A percentile compares a stretch with the other conserved stretches of the same genome.
These are phyloP conservation scores for Melanotaenia nigrans DNA, from an alignment of 2,797 vertebrate genomes.

Conservation along the genomic window DNA sequence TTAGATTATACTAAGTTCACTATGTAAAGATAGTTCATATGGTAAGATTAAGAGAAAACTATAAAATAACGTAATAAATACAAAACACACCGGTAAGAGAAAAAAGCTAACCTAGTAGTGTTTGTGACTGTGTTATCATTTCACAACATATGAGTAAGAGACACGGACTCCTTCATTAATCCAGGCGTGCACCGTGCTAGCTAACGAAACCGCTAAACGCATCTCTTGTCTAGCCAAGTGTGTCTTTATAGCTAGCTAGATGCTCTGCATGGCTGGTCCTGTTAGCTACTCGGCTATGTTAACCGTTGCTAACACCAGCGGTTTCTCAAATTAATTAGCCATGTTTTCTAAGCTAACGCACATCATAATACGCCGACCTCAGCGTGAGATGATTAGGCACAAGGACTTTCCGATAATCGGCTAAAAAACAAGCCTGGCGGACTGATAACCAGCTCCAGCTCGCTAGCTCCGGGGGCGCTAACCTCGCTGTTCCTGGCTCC, in stretches of 20 bases:
- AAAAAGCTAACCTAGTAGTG: too few species aligned
- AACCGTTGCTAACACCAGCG: conserved; percentile 19
- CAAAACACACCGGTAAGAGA: too few species aligned
- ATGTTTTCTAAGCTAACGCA: conserved; percentile 34
- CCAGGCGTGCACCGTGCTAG: conserved; percentile 2
- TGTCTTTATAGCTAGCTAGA: conserved; percentile 33
- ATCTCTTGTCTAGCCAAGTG: conserved; percentile 3
- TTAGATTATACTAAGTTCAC: too few species aligned
- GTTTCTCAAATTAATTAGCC: neutral
- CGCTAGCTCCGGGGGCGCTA: conserved; percentile 67
- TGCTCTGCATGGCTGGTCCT: conserved; percentile 39
- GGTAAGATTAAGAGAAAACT: too few species aligned
- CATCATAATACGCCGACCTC: conserved; percentile 50
- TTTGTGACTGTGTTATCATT: fast-evolving
- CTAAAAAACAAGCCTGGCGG: conserved; percentile 66
- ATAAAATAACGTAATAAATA: too few species aligned
- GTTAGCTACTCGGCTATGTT: conserved; percentile 38
- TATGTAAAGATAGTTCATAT: too few species aligned
- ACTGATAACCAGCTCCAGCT: conserved; percentile 60
- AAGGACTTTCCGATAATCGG: conserved; percentile 77
- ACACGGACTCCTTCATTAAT: conserved; percentile 15
- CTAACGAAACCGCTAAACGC: conserved; percentile 11
- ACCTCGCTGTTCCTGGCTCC: conserved; percentile 55
- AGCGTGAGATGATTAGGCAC: conserved; percentile 61
- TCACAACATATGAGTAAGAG: neutral